Conservation (phyloP, 2,888 invertebrate species). For the Cephalotes varians region DNA sequence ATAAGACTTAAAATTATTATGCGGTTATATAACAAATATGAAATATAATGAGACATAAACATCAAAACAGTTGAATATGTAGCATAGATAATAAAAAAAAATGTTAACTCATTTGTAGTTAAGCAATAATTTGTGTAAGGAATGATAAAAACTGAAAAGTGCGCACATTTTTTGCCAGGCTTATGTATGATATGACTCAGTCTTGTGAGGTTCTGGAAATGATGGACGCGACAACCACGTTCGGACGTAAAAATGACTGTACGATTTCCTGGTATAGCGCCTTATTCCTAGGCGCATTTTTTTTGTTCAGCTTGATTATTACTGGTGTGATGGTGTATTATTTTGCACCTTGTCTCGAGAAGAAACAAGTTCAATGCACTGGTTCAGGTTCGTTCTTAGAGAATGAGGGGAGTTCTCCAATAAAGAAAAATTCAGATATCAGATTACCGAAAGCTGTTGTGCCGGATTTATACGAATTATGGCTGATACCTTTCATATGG, state of each 20-base stretch:
- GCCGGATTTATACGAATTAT: slow-evolving; percentile 90
- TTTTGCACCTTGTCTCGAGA: slow-evolving; percentile 90
- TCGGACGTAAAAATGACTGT: slow-evolving; percentile 89
- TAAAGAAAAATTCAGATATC: slow-evolving; percentile 86
- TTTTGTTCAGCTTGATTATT: slow-evolving; percentile 89
- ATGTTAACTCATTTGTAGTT: background rate
- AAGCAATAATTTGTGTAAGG: background rate
- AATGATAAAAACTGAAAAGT: background rate
- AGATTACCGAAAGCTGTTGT: slow-evolving; percentile 90
- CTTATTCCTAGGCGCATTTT: slow-evolving; percentile 88
- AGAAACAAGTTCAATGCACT: slow-evolving; percentile 66
- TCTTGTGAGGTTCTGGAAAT: slow-evolving; percentile 82
- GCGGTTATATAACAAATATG: background rate
- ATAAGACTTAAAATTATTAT: background rate
- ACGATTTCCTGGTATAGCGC: slow-evolving; percentile 86
- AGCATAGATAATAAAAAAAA: background rate
- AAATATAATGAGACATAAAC: too few species aligned
- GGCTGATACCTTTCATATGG: slow-evolving; percentile 90
- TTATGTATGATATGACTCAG: slow-evolving; percentile 83
- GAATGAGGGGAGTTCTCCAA: too few species aligned
- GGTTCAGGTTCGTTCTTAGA: too few species aligned
- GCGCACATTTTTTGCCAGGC: slow-evolving; percentile 47
- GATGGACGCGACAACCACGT: slow-evolving; percentile 86
- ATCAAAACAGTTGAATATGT: background rate
- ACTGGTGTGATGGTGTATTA: slow-evolving; percentile 92